Evolutionary conservation across 2,113 vertebrate species (phyloP).

Genomic region (Phyllostomus discolor): DNA sequence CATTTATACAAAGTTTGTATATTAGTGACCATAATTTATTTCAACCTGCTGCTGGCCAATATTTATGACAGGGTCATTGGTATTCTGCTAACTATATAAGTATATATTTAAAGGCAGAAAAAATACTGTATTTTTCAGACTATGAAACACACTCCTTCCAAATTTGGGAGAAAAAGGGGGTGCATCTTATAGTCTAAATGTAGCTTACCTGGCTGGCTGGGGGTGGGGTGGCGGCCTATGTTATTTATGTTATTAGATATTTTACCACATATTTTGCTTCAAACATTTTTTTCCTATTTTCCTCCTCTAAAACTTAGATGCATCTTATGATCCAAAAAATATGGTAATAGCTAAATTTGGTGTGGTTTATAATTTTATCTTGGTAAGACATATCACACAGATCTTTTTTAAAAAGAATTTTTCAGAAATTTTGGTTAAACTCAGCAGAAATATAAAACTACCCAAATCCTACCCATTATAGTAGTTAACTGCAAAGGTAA

Average conservation of each 20-base stretch:
- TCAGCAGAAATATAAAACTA: slow-evolving; percentile 2
- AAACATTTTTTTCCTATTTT: too few species aligned
- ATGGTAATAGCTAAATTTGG: background rate
- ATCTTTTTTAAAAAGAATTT: slow-evolving; percentile 22
- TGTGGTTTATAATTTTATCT: background rate
- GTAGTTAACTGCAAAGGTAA: background rate
- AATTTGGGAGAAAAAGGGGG: too few species aligned
- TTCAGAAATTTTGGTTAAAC: slow-evolving; percentile 16
- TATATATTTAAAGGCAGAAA: background rate
- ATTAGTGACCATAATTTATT: background rate
- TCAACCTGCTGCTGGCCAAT: background rate
- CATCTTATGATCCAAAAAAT: too few species aligned
- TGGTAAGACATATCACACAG: background rate
- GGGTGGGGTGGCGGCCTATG: too few species aligned
- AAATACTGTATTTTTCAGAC: background rate
- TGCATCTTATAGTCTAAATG: too few species aligned
- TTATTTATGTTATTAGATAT: too few species aligned
- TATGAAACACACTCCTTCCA: too few species aligned
- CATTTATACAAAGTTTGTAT: background rate
- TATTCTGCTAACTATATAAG: background rate
- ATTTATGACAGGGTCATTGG: background rate
- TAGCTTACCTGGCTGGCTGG: too few species aligned
- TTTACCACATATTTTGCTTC: too few species aligned
- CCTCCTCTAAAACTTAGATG: too few species aligned
- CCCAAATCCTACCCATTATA: background rate